These are phyloP conservation scores for Helobdella robusta DNA, from an alignment of 2,888 invertebrate species.

Conservation along the genomic window DNA sequence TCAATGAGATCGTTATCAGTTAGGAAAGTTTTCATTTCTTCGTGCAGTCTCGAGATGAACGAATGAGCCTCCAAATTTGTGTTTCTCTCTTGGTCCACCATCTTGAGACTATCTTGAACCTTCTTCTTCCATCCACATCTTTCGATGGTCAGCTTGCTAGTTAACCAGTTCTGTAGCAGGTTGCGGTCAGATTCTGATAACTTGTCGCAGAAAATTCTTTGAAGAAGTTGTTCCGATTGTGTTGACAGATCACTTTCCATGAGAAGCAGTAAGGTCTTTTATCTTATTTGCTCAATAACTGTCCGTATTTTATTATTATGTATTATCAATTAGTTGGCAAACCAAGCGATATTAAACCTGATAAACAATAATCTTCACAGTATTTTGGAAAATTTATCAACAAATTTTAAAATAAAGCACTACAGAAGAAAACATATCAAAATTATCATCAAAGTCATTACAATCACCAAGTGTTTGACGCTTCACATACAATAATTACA, in stretches of 20 bases:
- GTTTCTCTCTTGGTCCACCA: conserved; percentile 11
- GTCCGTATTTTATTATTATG: too few species aligned
- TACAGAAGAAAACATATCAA: too few species aligned
- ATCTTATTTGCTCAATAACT: too few species aligned
- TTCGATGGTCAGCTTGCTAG: conserved; percentile 18
- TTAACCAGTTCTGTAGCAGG: conserved; percentile 18
- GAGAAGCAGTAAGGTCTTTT: neutral
- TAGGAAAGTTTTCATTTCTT: conserved; percentile 14
- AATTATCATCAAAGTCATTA: too few species aligned
- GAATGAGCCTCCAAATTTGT: neutral
- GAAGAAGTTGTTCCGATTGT: conserved; percentile 15
- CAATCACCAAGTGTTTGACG: too few species aligned
- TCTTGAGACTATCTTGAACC: conserved; percentile 8
- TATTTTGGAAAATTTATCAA: too few species aligned
- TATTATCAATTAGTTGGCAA: too few species aligned
- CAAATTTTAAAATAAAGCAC: too few species aligned
- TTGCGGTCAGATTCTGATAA: conserved; percentile 11
- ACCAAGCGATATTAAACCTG: too few species aligned
- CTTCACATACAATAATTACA: too few species aligned
- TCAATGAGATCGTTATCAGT: neutral
- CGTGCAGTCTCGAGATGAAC: conserved; percentile 15
- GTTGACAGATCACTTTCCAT: conserved; percentile 12
- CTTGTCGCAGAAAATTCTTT: conserved; percentile 19
- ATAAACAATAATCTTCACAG: too few species aligned
- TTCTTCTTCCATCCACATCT: conserved; percentile 24